Percentiles rank a stretch among this genome's conserved stretches.
Conservation (phyloP, 2,113 vertebrate species). For the Cranoglanis bouderius region DNA sequence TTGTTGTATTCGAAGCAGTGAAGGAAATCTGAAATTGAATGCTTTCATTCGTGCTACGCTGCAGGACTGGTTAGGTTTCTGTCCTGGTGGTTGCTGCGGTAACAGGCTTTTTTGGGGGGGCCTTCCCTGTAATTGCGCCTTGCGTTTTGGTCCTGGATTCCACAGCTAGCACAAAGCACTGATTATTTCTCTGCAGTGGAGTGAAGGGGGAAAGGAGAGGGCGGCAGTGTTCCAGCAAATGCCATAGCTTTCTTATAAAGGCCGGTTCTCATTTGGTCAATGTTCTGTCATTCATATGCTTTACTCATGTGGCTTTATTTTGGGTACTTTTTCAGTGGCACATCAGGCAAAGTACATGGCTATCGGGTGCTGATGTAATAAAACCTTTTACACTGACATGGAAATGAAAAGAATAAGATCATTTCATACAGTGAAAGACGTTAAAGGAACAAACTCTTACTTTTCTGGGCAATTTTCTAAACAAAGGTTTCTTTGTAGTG, state of each 20-base stretch:
- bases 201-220: constrained; percentile 45
- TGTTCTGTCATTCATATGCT: constrained; percentile 45
- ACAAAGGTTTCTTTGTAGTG: neutral
- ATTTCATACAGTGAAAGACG: neutral
- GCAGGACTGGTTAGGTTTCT: constrained; percentile 48
- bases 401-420: neutral
- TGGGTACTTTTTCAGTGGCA: constrained; percentile 3
- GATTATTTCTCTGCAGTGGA: constrained; percentile 73
- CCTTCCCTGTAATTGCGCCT: constrained; percentile 68
- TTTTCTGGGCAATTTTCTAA: neutral
- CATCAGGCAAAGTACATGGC: neutral
- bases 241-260: constrained; percentile 73
- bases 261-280: constrained; percentile 55
- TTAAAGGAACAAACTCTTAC: neutral
- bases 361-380: neutral
- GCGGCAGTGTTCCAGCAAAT: constrained; percentile 60
- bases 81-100: constrained; percentile 68
- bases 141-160: constrained; percentile 67
- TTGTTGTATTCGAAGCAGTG: neutral
- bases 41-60: constrained; percentile 40
- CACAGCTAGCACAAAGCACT: constrained; percentile 74
- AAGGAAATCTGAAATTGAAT: constrained; percentile 35
- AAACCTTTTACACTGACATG: neutral
- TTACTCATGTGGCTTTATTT: constrained; percentile 45
- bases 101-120: constrained; percentile 58